Percentiles rank a stretch among this genome's conserved stretches.
phyloP scores from a whole-genome alignment of 2,113 vertebrate species.

The Romanogobio albipinnatus region DNA sequence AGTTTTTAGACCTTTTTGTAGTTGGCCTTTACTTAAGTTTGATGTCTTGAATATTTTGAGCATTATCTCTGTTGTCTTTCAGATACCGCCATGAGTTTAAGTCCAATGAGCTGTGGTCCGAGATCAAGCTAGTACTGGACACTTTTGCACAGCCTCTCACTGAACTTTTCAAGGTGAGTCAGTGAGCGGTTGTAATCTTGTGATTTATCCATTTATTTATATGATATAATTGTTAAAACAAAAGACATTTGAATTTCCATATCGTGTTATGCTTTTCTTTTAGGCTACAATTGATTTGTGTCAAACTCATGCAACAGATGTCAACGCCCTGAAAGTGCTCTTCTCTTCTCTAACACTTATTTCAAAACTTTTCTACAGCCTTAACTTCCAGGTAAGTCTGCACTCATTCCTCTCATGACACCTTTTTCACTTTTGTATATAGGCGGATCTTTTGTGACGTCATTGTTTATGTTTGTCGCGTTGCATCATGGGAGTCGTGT shows the following conservation, averaged over 20 bases:
- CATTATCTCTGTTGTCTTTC: conserved; percentile 19
- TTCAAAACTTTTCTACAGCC: conserved; percentile 97
- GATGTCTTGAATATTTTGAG: too few relatives aligned
- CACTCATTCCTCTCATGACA: neutral
- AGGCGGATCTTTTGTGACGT: too few relatives aligned
- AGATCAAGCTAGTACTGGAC: conserved; percentile 97
- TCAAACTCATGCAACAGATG: conserved; percentile 91
- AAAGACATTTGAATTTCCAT: too few relatives aligned
- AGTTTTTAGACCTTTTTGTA: neutral
- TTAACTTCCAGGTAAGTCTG: conserved; percentile 93
- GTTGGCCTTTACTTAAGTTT: neutral
- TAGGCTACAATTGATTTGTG: conserved; percentile 97
- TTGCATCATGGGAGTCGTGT: too few relatives aligned
- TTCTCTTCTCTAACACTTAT: conserved; percentile 97
- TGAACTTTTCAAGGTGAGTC: conserved; percentile 92
- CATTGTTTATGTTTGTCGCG: too few relatives aligned
- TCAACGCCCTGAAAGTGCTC: conserved; percentile 92
- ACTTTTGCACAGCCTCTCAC: conserved; percentile 95
- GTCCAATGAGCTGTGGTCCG: conserved; percentile 95
- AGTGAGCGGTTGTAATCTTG: too few relatives aligned
- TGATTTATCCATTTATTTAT: too few relatives aligned
- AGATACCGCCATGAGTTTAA: conserved; percentile 99
- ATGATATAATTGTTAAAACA: too few relatives aligned
- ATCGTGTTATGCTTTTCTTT: conserved; percentile 32
- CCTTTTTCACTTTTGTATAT: neutral